Evolutionary conservation across 2,797 vertebrate genomes (phyloP), one percentile per base, ranked within the genome.

Genomic region (Argya squamiceps): DNA sequence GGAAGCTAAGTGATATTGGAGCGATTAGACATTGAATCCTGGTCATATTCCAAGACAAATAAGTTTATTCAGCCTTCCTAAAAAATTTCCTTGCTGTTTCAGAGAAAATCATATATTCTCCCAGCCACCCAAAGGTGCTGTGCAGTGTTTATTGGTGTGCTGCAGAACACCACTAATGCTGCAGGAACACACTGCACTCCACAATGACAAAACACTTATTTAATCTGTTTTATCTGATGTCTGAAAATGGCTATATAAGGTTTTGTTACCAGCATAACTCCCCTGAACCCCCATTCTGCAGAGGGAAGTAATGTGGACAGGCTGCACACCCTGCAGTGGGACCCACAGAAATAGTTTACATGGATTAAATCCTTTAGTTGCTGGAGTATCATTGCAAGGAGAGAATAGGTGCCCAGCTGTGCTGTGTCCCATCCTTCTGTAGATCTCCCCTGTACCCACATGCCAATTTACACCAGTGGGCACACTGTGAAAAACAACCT

Each of bases 11-110:
- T 65, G 67, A 73, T 62, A 95, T 1, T 67, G 63, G 6, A 75
- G 34, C 81, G 79, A 50, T 49, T 89, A 83, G 73, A 21, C 63
- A 74, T 1, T 50, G 49, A 62, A 69, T 78, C 62, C 68, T 88
- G 81, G 71, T 83, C 26, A 23, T 37, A 62, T 59, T 77, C 87
- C 87, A 93, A 82, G 22, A 46, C 17, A 91, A 88, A 53, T 53
- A 82, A 58, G 27, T 65, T 53, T 26, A 77, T 86, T 70, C 6
- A 4, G 9, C 41, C 21, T n/a, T 68, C 59, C 59, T 78, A 84
- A 89, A 89, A n/a, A 71, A 70, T n/a, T n/a, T 58, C 46, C 26
- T 46, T 37, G 49, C 6, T 63, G 10, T 73, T 93, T 86, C 63
- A 93, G 46, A 55, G 19, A 73, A 88, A 95, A 88, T n/a, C 12